These are phyloP conservation scores for Sebastes baramenuke DNA, from an alignment of 2,797 vertebrate genomes.

Conservation along the genomic window DNA sequence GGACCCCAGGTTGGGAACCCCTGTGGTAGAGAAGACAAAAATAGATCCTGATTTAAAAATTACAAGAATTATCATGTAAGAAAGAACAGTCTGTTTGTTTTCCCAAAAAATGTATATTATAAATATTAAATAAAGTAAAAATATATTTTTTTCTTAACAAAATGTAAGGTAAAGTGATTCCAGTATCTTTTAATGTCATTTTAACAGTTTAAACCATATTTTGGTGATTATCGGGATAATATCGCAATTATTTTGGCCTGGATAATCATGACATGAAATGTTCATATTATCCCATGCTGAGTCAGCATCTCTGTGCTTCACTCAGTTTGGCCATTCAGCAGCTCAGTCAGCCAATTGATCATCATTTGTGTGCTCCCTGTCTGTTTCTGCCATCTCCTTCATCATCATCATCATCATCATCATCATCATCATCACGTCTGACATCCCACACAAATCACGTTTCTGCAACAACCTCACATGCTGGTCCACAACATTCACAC, in stretches of 20 bases:
- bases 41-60: not conserved
- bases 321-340: not conserved
- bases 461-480: not conserved
- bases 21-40: not conserved
- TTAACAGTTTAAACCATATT: not conserved
- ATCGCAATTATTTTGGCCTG: not conserved
- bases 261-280: too few relatives aligned
- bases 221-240: not conserved
- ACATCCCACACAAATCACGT: slow-evolving; percentile 5
- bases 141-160: not conserved
- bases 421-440: not conserved
- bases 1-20: too few relatives aligned
- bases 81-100: not conserved
- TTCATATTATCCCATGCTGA: too few relatives aligned
- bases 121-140: not conserved
- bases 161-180: not conserved
- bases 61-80: not conserved
- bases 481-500: not conserved
- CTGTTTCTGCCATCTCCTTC: not conserved
- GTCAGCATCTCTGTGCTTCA: not conserved
- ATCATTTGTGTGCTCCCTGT: not conserved
- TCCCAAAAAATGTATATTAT: too few relatives aligned
- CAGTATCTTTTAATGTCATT: not conserved
- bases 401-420: not conserved
- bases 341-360: not conserved